Evolutionary conservation across 1,140 invertebrate species (phyloP), one percentile per base, ranked within the genome.

Genomic region (Dendroctonus ponderosae): DNA sequence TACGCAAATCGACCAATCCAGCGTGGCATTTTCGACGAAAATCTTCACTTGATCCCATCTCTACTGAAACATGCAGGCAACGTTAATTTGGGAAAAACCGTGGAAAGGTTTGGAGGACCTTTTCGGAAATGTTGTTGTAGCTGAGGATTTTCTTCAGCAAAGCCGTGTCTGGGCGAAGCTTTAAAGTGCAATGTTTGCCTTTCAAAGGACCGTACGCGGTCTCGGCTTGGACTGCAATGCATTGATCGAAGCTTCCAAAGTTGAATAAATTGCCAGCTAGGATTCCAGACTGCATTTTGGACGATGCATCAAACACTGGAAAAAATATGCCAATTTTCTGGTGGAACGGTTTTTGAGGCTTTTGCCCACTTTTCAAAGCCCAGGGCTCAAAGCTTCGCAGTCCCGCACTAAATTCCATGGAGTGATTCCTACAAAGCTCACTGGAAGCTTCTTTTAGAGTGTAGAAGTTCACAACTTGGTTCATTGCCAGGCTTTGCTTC

Each of bases 251-350:
- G n/a, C 54, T 66, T 5, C 73, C 73, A 68, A 69, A 74, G 52
- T 74, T 71, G 15, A 74, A 57, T 14, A 74, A 56, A 52, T 74
- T 74, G 40, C 73, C 71, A 14, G 59, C 41, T 7, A 74, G 49
- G 6, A 74, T 70, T 4, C 73, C 73, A 7, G 73, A 57, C 52
- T 74, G 73, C 0, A 74, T 43, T 58, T 76, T 76, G 8, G 73
- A 72, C 7, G 75, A 76, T 9, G 75, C 68, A 70, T 76, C 75
- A 54, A 76, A 72, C 75, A 76, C 75, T 76, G 38, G 44, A 73
- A 74, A 46, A 46, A 1, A 6, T n/a, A 41, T 8, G 5, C 12
- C 0, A 26, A 9, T 56, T 56, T 39, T 12, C 7, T 2, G 7
- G 7, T 49, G n/a, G 26, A 3, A 43, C 40, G 9, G 6, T 12